A percentile compares a stretch with the other conserved stretches of the same genome.
Conservation (phyloP, 1,140 invertebrate species). For the Ostrea denselamellosa region DNA sequence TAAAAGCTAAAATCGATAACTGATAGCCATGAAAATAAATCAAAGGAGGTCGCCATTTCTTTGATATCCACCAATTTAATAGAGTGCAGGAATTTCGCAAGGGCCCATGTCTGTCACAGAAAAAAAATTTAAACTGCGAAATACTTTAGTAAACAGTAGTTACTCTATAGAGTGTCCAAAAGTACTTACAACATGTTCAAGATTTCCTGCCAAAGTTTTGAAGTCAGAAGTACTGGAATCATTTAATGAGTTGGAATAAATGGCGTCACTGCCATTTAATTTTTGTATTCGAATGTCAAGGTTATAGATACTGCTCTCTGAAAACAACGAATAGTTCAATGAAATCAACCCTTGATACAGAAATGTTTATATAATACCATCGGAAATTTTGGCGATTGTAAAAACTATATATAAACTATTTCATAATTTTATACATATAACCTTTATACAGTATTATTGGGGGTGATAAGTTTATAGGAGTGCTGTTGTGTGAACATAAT, state of each 20-base stretch:
- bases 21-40: no score
- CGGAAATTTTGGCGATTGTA: background rate
- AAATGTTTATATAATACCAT: background rate
- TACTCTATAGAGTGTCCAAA: background rate
- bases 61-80: no score
- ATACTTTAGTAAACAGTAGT: background rate
- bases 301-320: conserved; percentile 1
- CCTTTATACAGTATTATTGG: background rate
- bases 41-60: no score
- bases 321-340: background rate
- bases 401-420: background rate
- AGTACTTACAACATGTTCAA: background rate
- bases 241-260: background rate
- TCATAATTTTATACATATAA: background rate
- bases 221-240: background rate
- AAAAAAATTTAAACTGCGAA: no score
- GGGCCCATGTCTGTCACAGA: no score
- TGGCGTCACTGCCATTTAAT: conserved; percentile 41
- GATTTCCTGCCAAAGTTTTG: background rate
- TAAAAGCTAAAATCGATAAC: no score
- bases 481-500: background rate
- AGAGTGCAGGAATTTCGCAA: no score
- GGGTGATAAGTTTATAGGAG: background rate
- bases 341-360: background rate
- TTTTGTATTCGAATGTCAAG: conserved; percentile 16